Conservation (phyloP, 2,113 vertebrate species). For the Otus sunia region DNA sequence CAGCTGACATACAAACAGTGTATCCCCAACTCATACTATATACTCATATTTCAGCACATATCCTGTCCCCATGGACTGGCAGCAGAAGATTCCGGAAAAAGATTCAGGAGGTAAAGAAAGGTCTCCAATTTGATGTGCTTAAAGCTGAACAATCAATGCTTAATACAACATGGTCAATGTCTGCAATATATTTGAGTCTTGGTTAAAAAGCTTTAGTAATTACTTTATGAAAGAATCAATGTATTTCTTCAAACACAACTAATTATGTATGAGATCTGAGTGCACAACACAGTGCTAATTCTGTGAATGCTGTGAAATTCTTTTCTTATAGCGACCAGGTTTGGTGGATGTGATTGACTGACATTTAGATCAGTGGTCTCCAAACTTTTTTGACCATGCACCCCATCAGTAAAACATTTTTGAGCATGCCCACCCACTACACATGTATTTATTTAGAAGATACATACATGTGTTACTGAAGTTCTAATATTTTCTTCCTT, state of each 20-base stretch:
- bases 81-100: neutral
- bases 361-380: neutral
- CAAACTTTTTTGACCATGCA: neutral
- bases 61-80: neutral
- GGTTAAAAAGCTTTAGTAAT: neutral
- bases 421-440: accelerated
- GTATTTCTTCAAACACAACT: neutral
- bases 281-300: neutral
- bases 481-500: neutral
- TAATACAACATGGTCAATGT: neutral
- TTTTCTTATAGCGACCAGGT: neutral
- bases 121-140: neutral
- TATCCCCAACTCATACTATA: neutral
- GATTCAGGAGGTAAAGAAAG: neutral
- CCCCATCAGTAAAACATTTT: neutral
- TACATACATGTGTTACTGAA: neutral
- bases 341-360: neutral
- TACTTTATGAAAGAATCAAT: neutral
- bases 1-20: neutral
- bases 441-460: neutral
- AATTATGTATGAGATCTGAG: neutral
- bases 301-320: neutral
- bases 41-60: neutral
- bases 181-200: neutral
- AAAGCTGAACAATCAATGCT: neutral